phyloP scores from a whole-genome alignment of 2,888 invertebrate species.

The Cerastis leucographa region DNA sequence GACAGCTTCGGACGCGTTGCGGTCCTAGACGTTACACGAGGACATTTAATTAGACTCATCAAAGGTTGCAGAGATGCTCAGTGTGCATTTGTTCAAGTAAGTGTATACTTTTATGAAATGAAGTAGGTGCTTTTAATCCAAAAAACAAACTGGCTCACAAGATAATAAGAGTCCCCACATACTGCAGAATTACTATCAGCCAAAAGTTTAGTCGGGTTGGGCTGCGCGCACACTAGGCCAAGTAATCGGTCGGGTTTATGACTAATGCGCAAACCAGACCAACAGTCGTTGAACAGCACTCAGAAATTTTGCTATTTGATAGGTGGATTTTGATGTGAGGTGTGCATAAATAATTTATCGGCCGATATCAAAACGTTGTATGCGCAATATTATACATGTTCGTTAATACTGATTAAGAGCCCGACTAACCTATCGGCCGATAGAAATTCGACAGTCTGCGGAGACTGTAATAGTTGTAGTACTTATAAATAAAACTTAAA shows the following conservation, averaged over 20 bases:
- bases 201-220: no score
- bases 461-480: no score
- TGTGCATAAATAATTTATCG: neutral
- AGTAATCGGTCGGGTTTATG: neutral
- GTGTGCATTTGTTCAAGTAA: constrained; percentile 97
- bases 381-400: neutral
- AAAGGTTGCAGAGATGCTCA: constrained; percentile 99
- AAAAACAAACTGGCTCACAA: neutral
- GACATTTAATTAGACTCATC: constrained; percentile 96
- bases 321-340: no score
- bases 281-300: neutral
- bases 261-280: neutral
- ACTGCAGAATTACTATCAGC: neutral
- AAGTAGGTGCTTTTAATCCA: neutral
- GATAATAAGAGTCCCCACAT: neutral
- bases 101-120: constrained; percentile 18
- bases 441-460: no score
- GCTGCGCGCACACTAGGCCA: neutral
- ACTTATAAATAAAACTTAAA: no score
- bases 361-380: no score
- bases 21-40: constrained; percentile 95
- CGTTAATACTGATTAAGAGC: neutral
- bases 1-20: constrained; percentile 97
- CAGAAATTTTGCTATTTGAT: neutral
- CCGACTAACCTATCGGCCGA: no score